Evolutionary conservation across 2,113 vertebrate species (phyloP), one percentile per base, ranked within the genome.

Genomic region (Clupea harengus): DNA sequence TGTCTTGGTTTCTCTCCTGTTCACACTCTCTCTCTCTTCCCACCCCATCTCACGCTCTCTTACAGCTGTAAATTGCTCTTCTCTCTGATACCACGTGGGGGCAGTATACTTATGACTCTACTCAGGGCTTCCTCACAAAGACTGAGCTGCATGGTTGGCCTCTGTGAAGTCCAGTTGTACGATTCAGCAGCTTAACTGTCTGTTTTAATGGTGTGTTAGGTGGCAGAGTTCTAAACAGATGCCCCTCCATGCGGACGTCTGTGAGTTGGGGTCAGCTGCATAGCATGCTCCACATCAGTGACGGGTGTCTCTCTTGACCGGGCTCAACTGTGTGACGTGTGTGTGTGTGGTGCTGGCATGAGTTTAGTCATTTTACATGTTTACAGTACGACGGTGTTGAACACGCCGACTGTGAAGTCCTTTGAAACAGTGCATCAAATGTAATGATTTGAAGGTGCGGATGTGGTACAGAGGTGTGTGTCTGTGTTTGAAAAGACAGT

Each of bases 1-100:
- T 81, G 54, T 85, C 57, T 57, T 83, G 32, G 60, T 88, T 91
- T 91, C n/a, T 85, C 88, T 89, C 81, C 57, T 82, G 84, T 87
- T 87, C 83, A 82, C 67, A 89, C 80, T 45, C 75, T 64, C 64
- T 72, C n/a, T n/a, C n/a, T n/a, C n/a, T n/a, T n/a, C 15, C 54
- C 39, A 39, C 39, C 39, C 39, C 39, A 39, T 57, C 54, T n/a
- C 54, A 8, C 54, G 5, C 54, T 57, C 54, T 64, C 60, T 25
- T 67, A 1, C n/a, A 25, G 60, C 25, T 25, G 60, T 67, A 25
- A 25, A n/a, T 67, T 0, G n/a, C 64, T 72, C n/a, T 13, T 72
- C 28, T 72, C 64, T 72, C 64, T 32, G 64, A 1, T 2, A 32
- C 64, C 64, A 32, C 28, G 10, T 7, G 64, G n/a, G 64, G 64